Evolutionary conservation across 2,113 vertebrate genomes (phyloP), one percentile per base, ranked within the genome.

Genomic region (Gasterosteus nipponicus): DNA sequence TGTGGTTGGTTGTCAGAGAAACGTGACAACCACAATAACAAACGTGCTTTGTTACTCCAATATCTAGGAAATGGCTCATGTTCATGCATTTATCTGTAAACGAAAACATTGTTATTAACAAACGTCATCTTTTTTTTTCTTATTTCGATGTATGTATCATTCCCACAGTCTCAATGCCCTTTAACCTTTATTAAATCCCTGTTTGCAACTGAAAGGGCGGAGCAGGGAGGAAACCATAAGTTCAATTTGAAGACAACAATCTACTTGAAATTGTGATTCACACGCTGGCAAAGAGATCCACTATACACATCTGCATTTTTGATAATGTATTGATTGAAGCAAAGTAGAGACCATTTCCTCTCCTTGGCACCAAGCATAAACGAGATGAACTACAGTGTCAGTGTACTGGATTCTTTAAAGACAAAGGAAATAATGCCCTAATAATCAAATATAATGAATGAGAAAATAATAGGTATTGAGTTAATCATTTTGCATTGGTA

Each of bases 21-120:
- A 92, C 83, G 85, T 90, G 91, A 89, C 82, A 10, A 84, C 33
- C 76, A 87, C 69, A 90, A 41, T 58, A 77, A 82, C 89, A 75
- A 86, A 72, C 64, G 60, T 77, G 47, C 68, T 46, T n/a, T 19
- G 39, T 41, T 8, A 18, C 8, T 10, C 1, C n/a, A 54, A 39
- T n/a, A 42, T 42, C 35, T 15, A 26, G 10, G 5, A 19, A 4
- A 56, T 18, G 8, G 1, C 0, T 38, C 0, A 15, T 66, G 51
- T n/a, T 14, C 7, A 14, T 22, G 4, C 18, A 6, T 44, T 11
- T 29, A 33, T 2, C 12, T 53, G n/a, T 10, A 0, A 60, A 33
- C 12, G n/a, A 54, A 6, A 26, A 26, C 19, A 15, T 19, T 1
- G 41, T 41, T 3, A 63, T 42, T 63, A 6, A 41, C 15, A 29